These are phyloP conservation scores for Chamaetylas fuelleborni DNA, from an alignment of 2,113 vertebrate genomes.

Conservation along the genomic window DNA sequence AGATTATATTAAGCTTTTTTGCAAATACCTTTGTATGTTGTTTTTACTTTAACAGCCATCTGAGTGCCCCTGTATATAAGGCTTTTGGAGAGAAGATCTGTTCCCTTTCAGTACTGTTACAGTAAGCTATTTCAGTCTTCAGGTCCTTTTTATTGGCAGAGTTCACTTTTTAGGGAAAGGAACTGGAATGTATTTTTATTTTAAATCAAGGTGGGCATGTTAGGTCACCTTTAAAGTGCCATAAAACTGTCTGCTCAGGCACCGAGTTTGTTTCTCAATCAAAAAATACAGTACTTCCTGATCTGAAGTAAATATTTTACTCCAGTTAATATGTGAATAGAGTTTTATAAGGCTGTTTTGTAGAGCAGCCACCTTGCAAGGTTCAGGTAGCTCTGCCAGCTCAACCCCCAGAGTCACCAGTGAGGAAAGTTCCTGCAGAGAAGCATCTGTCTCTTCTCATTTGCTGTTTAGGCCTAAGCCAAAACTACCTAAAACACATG, in stretches of 20 bases:
- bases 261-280: background rate
- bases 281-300: background rate
- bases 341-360: background rate
- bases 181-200: background rate
- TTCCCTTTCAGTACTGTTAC: background rate
- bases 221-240: background rate
- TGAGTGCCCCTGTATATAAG: background rate
- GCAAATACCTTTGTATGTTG: background rate
- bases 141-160: background rate
- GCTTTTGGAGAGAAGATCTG: background rate
- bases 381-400: background rate
- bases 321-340: background rate
- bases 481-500: background rate
- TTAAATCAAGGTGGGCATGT: background rate
- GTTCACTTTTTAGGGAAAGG: background rate
- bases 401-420: background rate
- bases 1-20: constrained; percentile 38
- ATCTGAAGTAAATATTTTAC: background rate
- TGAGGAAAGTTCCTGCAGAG: constrained; percentile 14
- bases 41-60: background rate
- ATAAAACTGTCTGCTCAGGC: background rate
- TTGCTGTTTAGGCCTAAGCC: constrained; percentile 1
- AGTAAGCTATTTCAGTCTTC: background rate
- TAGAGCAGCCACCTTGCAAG: background rate
- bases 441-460: constrained; percentile 38